Conservation (phyloP, 2,888 invertebrate genomes). For the Idaea straminata region DNA sequence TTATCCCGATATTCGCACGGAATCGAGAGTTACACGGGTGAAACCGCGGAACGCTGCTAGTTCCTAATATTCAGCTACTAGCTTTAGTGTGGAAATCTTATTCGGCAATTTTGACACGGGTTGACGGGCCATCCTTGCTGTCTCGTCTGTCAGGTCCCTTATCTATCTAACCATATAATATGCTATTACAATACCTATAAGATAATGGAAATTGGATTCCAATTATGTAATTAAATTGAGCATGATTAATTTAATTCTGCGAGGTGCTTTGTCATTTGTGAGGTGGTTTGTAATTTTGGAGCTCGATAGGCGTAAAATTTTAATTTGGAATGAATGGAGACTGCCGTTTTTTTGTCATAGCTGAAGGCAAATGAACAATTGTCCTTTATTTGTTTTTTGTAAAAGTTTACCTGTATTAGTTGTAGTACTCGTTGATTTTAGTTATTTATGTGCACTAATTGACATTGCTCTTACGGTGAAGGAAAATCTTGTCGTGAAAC, state of each 20-base stretch:
- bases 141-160: background rate
- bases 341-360: background rate
- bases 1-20: too few species aligned
- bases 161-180: background rate
- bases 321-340: background rate
- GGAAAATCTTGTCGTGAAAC: too few species aligned
- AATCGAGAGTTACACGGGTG: too few species aligned
- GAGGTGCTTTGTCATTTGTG: conserved; percentile 1
- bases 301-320: background rate
- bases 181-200: background rate
- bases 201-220: background rate
- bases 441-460: too few species aligned
- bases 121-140: background rate
- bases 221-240: background rate
- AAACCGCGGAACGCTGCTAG: too few species aligned
- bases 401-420: too few species aligned
- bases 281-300: background rate
- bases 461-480: too few species aligned
- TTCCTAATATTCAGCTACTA: too few species aligned
- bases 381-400: too few species aligned
- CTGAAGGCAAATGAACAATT: too few species aligned
- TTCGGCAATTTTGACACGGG: background rate
- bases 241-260: background rate
- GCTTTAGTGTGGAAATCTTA: background rate
- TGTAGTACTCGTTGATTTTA: too few species aligned